Evolutionary conservation across 2,888 invertebrate genomes (phyloP), one percentile per base, ranked within the genome.

Genomic region (Agrotis exclamationis): DNA sequence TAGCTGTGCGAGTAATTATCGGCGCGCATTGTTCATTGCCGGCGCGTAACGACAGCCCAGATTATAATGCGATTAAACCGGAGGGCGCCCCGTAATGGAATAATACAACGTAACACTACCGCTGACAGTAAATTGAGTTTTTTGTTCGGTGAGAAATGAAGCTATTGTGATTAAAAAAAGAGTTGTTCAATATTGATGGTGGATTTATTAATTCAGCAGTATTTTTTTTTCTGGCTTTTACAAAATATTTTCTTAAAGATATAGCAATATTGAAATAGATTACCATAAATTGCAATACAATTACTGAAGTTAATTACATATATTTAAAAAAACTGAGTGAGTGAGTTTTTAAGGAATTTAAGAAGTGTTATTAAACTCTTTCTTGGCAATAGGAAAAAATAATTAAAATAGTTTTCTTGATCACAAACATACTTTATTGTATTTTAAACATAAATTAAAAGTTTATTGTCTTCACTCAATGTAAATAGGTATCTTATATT

Each of bases 1-100:
- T 89, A 66, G 74, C 59, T 86, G 80, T 39, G 82, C 82, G 84
- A 87, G 87, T 91, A 90, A 92, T 92, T 91, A 92, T 89, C 86
- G 85, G 78, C 60, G 75, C 66, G 83, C 85, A 91, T 92, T 93
- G 92, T 92, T 88, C 88, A 80, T 76, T 82, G 77, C 77, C 65
- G 71, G 75, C 83, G 76, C 75, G 87, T 87, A 91, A 90, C 88
- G 89, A 89, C 85, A 84, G 74, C 81, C 86, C 84, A 89, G 89
- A 91, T 92, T 91, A 90, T 89, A 90, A 90, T 79, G 60, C 82
- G 78, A 83, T 79, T 85, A 80, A 74, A 70, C 22, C 16, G 62
- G 74, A 77, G 72, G 71, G 68, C 53, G 60, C 57, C 56, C 78
- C 72, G 76, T 85, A 85, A 88, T 87, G 85, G 83, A 84, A 86